These are phyloP conservation scores for Naja naja DNA, from an alignment of 2,113 vertebrate species.

Conservation along the genomic window DNA sequence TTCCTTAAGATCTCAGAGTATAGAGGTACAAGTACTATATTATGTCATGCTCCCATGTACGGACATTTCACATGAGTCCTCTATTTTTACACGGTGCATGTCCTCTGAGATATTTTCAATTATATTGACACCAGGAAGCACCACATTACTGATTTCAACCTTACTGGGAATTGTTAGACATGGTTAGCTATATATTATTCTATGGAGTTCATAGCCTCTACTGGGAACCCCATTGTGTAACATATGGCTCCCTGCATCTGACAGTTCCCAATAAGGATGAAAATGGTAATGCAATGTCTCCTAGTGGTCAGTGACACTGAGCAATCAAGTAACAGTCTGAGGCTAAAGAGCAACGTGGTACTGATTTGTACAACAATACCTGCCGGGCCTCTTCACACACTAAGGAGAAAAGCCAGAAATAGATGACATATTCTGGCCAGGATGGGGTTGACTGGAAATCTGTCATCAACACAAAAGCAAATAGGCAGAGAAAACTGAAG, in stretches of 20 bases:
- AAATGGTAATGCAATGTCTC: background rate
- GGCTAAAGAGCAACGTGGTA: too few relatives aligned
- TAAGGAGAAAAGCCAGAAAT: slow-evolving; percentile 88
- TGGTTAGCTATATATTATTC: background rate
- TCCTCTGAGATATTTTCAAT: background rate
- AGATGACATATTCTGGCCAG: slow-evolving; percentile 79
- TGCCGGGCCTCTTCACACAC: slow-evolving; percentile 91
- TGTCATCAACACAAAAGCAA: slow-evolving; percentile 87
- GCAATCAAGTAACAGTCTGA: background rate
- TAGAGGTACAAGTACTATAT: background rate
- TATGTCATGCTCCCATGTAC: background rate
- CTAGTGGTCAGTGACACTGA: background rate
- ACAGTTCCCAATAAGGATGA: background rate
- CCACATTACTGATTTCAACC: background rate
- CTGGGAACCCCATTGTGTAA: background rate
- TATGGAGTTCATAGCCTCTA: background rate
- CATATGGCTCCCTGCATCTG: background rate
- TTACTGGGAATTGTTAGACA: background rate
- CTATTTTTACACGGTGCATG: background rate
- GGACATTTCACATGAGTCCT: background rate
- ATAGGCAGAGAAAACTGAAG: slow-evolving; percentile 90
- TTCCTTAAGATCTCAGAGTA: background rate
- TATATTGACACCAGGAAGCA: background rate
- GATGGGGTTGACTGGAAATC: slow-evolving; percentile 88
- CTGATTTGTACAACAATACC: slow-evolving; percentile 64